phyloP scores from a whole-genome alignment of 35 echinoderm and acorn worm species.

The Diadema setosum region DNA sequence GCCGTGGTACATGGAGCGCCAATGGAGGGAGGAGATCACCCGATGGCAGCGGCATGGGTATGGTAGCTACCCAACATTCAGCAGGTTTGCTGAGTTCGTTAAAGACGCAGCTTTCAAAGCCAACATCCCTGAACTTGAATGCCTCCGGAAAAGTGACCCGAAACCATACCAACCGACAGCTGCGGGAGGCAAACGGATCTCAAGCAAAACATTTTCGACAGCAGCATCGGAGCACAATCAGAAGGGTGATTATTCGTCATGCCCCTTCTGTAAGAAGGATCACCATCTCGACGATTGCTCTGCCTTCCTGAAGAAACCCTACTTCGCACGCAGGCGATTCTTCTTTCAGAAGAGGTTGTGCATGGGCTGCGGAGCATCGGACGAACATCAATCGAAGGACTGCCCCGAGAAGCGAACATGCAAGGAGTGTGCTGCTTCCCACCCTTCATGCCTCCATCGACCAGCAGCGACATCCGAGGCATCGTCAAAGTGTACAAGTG shows the following conservation, averaged over 20 bases:
- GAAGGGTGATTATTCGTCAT: background rate
- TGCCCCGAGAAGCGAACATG: background rate
- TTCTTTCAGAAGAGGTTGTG: background rate
- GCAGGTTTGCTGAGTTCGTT: background rate
- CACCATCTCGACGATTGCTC: background rate
- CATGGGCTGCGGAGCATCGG: background rate
- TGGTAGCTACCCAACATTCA: constrained; percentile 10
- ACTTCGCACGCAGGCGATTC: background rate
- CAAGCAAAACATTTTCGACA: background rate
- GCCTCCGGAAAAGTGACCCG: background rate
- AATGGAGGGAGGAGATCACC: background rate
- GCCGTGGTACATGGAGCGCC: background rate
- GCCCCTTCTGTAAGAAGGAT: background rate
- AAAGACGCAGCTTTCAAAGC: background rate
- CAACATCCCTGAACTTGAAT: background rate
- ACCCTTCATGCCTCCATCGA: background rate
- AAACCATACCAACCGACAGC: background rate
- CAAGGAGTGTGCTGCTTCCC: background rate
- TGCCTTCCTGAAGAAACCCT: background rate
- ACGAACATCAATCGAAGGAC: background rate
- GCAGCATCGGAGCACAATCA: background rate
- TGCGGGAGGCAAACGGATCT: background rate
- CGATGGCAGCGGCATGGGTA: background rate
- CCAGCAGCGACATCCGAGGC: background rate
- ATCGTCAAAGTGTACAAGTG: background rate